phyloP scores from a whole-genome alignment of 2,888 invertebrate species.

The Achlya flavicornis region DNA sequence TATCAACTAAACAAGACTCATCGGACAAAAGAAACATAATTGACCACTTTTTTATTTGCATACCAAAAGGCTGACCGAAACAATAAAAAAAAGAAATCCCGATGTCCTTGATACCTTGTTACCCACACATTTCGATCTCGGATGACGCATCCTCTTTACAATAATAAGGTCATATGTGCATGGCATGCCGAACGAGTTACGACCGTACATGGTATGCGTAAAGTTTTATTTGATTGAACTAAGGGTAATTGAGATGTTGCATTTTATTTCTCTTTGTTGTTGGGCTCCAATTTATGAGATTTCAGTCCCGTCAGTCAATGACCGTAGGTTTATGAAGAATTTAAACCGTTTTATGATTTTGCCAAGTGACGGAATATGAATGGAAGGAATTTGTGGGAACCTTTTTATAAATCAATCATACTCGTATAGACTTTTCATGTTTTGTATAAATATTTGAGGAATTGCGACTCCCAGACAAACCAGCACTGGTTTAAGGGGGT shows the following conservation, averaged over 20 bases:
- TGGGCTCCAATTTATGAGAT: constrained; percentile 56
- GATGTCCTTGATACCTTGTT: constrained; percentile 72
- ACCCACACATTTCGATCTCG: constrained; percentile 66
- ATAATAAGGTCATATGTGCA: constrained; percentile 31
- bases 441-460: too few species aligned
- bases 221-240: constrained; percentile 31
- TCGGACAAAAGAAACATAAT: constrained; percentile 42
- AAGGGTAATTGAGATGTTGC: constrained; percentile 53
- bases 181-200: constrained; percentile 21
- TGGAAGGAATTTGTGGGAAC: not conserved
- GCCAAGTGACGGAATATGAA: constrained; percentile 12
- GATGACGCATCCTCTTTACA: constrained; percentile 59
- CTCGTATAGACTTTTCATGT: too few species aligned
- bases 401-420: too few species aligned
- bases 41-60: constrained; percentile 62
- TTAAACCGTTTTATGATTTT: constrained; percentile 44
- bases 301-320: constrained; percentile 50
- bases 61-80: constrained; percentile 57
- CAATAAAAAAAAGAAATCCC: constrained; percentile 57
- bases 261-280: constrained; percentile 44
- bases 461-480: too few species aligned
- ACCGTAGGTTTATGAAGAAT: constrained; percentile 41
- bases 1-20: constrained; percentile 8
- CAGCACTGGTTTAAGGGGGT: too few species aligned
- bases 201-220: constrained; percentile 27